Conservation (phyloP, 2,888 invertebrate genomes). For the Platycheirus albimanus region DNA sequence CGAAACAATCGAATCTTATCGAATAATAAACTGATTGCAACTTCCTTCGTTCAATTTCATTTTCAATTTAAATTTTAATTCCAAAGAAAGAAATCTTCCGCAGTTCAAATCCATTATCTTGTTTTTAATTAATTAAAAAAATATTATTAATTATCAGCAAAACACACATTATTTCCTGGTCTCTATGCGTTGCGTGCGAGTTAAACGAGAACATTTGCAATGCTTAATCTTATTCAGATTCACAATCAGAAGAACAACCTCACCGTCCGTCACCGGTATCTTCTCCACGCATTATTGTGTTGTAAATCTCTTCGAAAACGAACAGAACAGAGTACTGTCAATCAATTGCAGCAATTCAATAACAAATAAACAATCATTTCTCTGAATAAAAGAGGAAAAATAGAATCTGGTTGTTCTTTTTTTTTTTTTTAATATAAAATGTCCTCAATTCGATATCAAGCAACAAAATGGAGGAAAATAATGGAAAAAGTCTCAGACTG, state of each 20-base stretch:
- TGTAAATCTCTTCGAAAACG: not conserved
- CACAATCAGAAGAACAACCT: not conserved
- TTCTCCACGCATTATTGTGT: not conserved
- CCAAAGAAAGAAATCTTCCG: slow-evolving; percentile 19
- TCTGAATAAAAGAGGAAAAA: not conserved
- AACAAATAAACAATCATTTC: slow-evolving; percentile 49
- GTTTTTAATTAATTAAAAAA: slow-evolving; percentile 61
- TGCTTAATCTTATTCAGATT: slow-evolving; percentile 8
- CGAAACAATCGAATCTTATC: slow-evolving; percentile 40
- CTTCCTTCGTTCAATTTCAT: slow-evolving; percentile 22
- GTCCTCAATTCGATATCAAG: slow-evolving; percentile 61
- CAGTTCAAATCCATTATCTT: slow-evolving; percentile 58
- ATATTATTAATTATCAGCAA: slow-evolving; percentile 47
- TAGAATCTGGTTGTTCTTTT: slow-evolving; percentile 31
- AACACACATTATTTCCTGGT: slow-evolving; percentile 57
- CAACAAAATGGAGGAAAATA: slow-evolving; percentile 9
- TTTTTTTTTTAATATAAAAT: slow-evolving; percentile 5
- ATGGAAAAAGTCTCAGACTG: slow-evolving; percentile 33
- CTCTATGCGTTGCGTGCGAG: not conserved
- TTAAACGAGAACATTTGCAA: slow-evolving; percentile 16
- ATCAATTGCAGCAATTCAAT: slow-evolving; percentile 66
- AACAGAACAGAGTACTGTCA: slow-evolving; percentile 63
- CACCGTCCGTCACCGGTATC: not conserved
- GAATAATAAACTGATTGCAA: slow-evolving; percentile 41
- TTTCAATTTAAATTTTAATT: not conserved